Evolutionary conservation across 2,113 vertebrate species (phyloP).

Genomic region (Alethe diademata): DNA sequence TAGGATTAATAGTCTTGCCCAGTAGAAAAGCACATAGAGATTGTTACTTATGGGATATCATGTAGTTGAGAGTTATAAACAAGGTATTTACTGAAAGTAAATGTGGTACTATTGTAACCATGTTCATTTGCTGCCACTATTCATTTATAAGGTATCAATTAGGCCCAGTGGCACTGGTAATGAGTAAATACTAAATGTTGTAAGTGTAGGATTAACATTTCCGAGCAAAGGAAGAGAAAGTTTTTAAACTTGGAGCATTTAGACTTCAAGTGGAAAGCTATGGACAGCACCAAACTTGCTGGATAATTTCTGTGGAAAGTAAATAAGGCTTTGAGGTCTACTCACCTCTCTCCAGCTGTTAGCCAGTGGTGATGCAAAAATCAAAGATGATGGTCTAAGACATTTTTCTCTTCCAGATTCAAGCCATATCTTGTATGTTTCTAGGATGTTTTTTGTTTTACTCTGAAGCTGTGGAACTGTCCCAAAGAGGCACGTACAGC

Average conservation of each 20-base stretch:
- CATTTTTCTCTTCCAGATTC: background rate
- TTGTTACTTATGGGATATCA: background rate
- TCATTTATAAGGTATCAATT: background rate
- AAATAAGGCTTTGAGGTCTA: background rate
- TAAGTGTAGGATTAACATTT: background rate
- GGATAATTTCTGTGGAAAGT: background rate
- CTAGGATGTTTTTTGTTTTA: background rate
- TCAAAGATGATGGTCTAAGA: background rate
- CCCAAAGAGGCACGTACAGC: background rate
- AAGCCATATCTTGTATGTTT: background rate
- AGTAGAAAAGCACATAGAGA: background rate
- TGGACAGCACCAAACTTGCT: rapidly evolving
- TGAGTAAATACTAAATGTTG: background rate
- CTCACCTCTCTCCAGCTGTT: background rate
- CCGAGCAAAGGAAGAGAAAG: background rate
- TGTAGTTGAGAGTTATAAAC: background rate
- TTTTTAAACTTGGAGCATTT: background rate
- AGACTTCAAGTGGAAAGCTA: background rate
- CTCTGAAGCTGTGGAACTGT: background rate
- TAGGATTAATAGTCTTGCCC: background rate
- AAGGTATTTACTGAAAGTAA: background rate
- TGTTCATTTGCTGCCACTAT: background rate
- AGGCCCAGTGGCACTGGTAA: background rate
- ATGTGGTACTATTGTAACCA: background rate
- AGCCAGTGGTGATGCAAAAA: background rate